phyloP scores from a whole-genome alignment of 2,888 invertebrate species.

The Drosophila borealis region DNA sequence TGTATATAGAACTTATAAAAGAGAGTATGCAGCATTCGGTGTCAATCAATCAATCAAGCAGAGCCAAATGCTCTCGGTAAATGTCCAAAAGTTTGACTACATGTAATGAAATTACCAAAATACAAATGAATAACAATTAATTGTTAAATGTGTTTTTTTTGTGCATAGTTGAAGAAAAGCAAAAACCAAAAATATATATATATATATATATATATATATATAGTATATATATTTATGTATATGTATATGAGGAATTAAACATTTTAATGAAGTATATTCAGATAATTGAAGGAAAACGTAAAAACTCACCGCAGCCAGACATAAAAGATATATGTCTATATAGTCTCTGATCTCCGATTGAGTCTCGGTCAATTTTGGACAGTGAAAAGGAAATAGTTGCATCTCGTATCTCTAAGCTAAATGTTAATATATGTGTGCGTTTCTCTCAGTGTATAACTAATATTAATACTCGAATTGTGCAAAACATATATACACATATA shows the following conservation, averaged over 20 bases:
- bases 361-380: conserved; percentile 62
- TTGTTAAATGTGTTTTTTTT: conserved; percentile 52
- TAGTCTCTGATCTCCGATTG: background rate
- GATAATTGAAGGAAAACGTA: background rate
- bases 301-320: conserved; percentile 21
- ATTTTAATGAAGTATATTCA: conserved; percentile 2
- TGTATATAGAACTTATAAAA: conserved; percentile 15
- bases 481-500: conserved; percentile 34
- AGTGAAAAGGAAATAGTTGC: conserved; percentile 2
- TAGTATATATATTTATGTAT: conserved; percentile 1
- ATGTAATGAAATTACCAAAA: conserved; percentile 45
- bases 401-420: conserved; percentile 42
- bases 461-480: conserved; percentile 40
- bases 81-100: conserved; percentile 61
- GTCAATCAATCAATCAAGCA: conserved; percentile 23
- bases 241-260: conserved; percentile 25
- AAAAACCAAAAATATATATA: conserved; percentile 3
- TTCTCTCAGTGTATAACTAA: conserved; percentile 57
- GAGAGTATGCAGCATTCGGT: conserved; percentile 11
- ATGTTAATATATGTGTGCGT: conserved; percentile 62
- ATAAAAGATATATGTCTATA: conserved; percentile 6
- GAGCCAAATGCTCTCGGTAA: conserved; percentile 59
- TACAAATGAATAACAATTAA: conserved; percentile 12
- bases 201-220: too few species aligned
- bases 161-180: conserved; percentile 30